Percentiles rank a stretch among this genome's conserved stretches.
Evolutionary conservation across 2,113 vertebrate species (phyloP).

Genomic region (Sylvia atricapilla): DNA sequence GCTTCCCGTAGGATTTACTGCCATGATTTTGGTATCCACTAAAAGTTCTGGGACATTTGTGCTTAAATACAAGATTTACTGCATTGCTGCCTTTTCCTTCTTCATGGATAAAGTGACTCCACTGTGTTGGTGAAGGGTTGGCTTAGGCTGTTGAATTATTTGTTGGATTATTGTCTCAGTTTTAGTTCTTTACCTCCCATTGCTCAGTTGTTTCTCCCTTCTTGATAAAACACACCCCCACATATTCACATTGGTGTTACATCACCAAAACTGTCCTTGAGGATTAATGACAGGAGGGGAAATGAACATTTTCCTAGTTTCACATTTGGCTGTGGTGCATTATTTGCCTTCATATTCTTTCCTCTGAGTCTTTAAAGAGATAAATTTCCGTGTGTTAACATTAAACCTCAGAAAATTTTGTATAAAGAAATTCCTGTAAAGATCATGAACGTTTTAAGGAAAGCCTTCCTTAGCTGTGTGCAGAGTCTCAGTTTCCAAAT

Average conservation of each 20-base stretch:
- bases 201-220: neutral
- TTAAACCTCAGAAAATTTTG: neutral
- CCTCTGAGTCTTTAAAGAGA: neutral
- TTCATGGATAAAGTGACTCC: neutral
- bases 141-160: neutral
- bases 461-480: neutral
- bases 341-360: neutral
- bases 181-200: neutral
- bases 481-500: neutral
- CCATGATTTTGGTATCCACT: neutral
- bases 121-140: neutral
- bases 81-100: neutral
- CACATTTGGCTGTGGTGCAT: neutral
- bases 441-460: neutral
- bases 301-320: neutral
- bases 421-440: neutral
- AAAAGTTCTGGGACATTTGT: neutral
- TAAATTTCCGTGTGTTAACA: neutral
- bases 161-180: neutral
- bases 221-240: neutral
- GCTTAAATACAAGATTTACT: neutral
- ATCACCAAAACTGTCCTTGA: neutral
- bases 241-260: rapidly evolving
- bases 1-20: neutral
- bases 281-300: neutral